These are phyloP conservation scores for Petrocephalus sullivani DNA, from an alignment of 2,797 vertebrate genomes.

Conservation along the genomic window DNA sequence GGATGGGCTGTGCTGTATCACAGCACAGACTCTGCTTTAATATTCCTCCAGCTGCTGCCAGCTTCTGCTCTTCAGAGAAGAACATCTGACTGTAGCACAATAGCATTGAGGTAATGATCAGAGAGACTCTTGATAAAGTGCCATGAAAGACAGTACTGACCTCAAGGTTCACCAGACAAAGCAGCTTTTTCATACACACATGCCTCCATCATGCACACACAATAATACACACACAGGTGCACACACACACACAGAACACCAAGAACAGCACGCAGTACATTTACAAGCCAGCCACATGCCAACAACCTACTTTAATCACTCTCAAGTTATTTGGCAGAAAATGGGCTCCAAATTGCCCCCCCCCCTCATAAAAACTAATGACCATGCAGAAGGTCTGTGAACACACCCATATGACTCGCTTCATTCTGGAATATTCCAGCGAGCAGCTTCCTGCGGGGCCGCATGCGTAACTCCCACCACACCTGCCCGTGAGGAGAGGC, in stretches of 20 bases:
- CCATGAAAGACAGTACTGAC: background rate
- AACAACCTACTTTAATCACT: slow-evolving; percentile 9
- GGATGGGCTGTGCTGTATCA: background rate
- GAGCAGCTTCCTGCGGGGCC: background rate
- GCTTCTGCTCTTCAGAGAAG: background rate
- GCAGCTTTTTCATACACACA: background rate
- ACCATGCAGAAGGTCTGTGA: background rate
- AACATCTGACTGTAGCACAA: background rate
- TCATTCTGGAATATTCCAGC: slow-evolving; percentile 9
- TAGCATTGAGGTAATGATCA: background rate
- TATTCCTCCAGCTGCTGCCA: background rate
- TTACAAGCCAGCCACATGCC: background rate
- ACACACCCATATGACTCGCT: background rate
- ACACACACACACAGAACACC: background rate
- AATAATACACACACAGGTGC: background rate
- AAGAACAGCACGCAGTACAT: background rate
- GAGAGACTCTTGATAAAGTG: background rate
- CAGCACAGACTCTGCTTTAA: background rate
- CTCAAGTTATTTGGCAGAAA: slow-evolving; percentile 1
- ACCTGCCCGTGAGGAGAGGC: background rate
- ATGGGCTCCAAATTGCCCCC: background rate
- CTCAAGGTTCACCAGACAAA: too few species aligned
- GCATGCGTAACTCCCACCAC: background rate
- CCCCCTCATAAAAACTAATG: background rate
- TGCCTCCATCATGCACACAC: background rate